Percentiles rank a stretch among this genome's conserved stretches.
These are phyloP conservation scores for Pollachius pollachius DNA, from an alignment of 2,113 vertebrate genomes.

Conservation along the genomic window DNA sequence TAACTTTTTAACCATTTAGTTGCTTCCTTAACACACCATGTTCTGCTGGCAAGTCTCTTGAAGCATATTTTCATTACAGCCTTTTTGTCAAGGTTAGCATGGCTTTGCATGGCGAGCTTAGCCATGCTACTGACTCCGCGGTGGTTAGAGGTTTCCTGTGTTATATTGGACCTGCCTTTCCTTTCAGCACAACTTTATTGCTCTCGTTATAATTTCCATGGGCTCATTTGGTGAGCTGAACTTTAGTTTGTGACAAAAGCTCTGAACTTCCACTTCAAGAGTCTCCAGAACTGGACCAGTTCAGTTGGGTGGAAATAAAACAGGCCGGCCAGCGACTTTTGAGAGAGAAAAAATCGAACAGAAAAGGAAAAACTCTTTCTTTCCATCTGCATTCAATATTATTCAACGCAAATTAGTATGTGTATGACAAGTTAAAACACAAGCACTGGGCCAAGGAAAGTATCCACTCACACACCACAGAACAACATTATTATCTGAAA, in stretches of 20 bases:
- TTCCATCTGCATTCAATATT: not conserved
- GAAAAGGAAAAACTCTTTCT: conserved; percentile 60
- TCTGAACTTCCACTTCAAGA: not conserved
- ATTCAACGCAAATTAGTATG: too few relatives aligned
- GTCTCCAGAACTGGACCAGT: not conserved
- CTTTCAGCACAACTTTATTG: not conserved
- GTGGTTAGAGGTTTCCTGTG: too few relatives aligned
- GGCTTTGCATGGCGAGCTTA: too few relatives aligned
- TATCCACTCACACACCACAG: conserved; percentile 50
- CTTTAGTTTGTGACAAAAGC: not conserved
- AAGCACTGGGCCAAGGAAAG: conserved; percentile 50
- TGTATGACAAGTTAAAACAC: too few relatives aligned
- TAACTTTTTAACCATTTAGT: too few relatives aligned
- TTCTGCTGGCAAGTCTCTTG: too few relatives aligned
- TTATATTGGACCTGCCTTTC: too few relatives aligned
- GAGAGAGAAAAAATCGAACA: conserved; percentile 22
- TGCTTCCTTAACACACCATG: too few relatives aligned
- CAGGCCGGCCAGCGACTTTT: not conserved
- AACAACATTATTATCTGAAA: too few relatives aligned
- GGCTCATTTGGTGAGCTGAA: not conserved
- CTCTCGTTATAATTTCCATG: not conserved
- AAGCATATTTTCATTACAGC: too few relatives aligned
- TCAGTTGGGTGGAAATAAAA: not conserved
- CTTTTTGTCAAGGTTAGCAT: too few relatives aligned
- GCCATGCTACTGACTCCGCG: too few relatives aligned